Evolutionary conservation across 2,797 vertebrate species (phyloP).

Genomic region (Sebastolobus altivelis): DNA sequence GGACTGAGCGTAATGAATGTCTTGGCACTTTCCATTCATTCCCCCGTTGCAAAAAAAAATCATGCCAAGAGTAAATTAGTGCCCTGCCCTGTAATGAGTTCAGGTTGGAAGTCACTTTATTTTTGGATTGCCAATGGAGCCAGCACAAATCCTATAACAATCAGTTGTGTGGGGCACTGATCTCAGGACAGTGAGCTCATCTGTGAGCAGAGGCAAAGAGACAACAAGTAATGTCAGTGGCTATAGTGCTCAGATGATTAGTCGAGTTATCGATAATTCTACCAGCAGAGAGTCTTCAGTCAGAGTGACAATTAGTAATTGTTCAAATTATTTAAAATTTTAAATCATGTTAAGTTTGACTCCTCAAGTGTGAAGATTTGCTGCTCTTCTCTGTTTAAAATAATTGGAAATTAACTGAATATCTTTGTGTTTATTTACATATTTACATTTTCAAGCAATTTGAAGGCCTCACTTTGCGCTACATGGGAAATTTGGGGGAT

Average conservation of each 20-base stretch:
- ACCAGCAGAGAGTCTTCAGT: background rate
- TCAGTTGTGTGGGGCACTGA: slow-evolving; percentile 14
- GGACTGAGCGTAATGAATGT: slow-evolving; percentile 28
- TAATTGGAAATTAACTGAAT: background rate
- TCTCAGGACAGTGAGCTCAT: slow-evolving; percentile 10
- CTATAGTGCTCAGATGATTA: background rate
- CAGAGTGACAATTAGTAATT: background rate
- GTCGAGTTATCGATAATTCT: background rate
- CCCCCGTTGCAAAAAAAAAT: slow-evolving; percentile 14
- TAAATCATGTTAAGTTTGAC: background rate
- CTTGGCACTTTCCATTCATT: slow-evolving; percentile 45
- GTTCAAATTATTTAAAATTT: background rate
- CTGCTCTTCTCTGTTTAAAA: background rate
- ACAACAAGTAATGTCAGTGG: background rate
- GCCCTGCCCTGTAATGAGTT: slow-evolving; percentile 32
- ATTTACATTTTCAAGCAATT: background rate
- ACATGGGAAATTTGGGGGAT: background rate
- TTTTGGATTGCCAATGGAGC: slow-evolving; percentile 33
- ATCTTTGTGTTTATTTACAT: background rate
- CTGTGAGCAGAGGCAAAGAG: background rate
- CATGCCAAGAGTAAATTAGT: slow-evolving; percentile 43
- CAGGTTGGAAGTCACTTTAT: slow-evolving; percentile 25
- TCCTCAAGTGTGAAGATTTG: background rate
- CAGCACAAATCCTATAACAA: slow-evolving; percentile 36
- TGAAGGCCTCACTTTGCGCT: background rate